Percentiles rank a stretch among this genome's conserved stretches.
phyloP scores from a whole-genome alignment of 2,888 invertebrate species.

The Therioaphis trifolii region DNA sequence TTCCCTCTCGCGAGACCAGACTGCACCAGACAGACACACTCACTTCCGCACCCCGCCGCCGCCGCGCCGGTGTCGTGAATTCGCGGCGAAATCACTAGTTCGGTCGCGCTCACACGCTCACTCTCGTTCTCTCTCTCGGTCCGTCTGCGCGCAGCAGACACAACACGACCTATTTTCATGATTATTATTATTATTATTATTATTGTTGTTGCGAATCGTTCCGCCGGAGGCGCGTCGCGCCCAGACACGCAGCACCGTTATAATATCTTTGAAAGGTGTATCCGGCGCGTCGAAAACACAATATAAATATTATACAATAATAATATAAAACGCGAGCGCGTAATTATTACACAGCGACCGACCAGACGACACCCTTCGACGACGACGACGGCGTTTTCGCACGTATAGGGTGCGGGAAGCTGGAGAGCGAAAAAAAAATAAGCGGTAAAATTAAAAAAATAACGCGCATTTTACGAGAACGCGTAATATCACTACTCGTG shows the following conservation, averaged over 20 bases:
- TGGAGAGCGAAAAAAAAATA: not conserved
- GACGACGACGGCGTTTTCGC: not conserved
- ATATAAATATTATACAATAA: no score
- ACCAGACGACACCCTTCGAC: not conserved
- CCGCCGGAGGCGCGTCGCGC: not conserved
- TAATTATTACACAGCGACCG: no score
- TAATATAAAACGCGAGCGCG: no score
- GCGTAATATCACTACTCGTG: no score
- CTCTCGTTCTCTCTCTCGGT: not conserved
- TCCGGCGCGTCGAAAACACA: no score
- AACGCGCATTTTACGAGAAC: no score
- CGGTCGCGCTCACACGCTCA: not conserved
- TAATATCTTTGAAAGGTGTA: not conserved
- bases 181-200: no score
- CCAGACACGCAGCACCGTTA: not conserved
- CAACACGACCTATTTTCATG: conserved; percentile 45
- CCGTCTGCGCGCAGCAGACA: not conserved
- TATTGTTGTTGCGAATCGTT: not conserved
- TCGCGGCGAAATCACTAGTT: not conserved
- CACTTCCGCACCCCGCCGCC: not conserved
- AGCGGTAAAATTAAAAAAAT: no score
- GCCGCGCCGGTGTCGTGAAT: not conserved
- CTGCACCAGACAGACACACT: not conserved
- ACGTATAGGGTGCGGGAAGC: not conserved
- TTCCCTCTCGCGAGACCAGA: no score